Conservation (phyloP, 2,113 vertebrate species). For the Rafetus swinhoei region DNA sequence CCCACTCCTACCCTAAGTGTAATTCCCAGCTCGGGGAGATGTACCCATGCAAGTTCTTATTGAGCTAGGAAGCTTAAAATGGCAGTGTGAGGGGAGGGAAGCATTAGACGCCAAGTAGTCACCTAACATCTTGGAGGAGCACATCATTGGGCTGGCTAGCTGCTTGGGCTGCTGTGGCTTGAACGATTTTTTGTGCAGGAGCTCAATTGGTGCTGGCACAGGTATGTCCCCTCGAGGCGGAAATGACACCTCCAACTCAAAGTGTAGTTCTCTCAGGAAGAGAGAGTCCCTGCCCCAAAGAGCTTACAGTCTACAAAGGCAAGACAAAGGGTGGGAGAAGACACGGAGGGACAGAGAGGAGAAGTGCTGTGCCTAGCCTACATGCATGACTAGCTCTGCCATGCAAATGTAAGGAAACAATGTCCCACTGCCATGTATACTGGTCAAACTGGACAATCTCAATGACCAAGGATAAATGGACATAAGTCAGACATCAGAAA, state of each 20-base stretch:
- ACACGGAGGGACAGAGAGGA: background rate
- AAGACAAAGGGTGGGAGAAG: background rate
- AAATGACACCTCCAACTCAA: background rate
- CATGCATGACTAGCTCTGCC: background rate
- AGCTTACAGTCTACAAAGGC: background rate
- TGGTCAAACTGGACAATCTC: too few relatives aligned
- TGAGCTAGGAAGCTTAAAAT: background rate
- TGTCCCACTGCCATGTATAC: fast-evolving
- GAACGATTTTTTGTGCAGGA: background rate
- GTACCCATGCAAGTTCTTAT: background rate
- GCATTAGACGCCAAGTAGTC: background rate
- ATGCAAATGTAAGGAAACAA: background rate
- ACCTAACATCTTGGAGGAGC: background rate
- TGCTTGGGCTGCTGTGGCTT: background rate
- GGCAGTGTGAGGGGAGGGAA: background rate
- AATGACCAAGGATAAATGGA: too few relatives aligned
- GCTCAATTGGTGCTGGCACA: background rate
- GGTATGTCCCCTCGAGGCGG: background rate
- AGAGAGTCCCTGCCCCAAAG: fast-evolving
- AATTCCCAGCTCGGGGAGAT: background rate
- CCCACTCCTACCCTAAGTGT: background rate
- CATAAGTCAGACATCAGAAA: too few relatives aligned
- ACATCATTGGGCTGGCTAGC: background rate
- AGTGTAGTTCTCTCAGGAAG: too few relatives aligned
- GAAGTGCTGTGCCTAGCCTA: background rate